These are phyloP conservation scores for Takifugu bimaculatus DNA, from an alignment of 2,113 vertebrate species.

Conservation along the genomic window DNA sequence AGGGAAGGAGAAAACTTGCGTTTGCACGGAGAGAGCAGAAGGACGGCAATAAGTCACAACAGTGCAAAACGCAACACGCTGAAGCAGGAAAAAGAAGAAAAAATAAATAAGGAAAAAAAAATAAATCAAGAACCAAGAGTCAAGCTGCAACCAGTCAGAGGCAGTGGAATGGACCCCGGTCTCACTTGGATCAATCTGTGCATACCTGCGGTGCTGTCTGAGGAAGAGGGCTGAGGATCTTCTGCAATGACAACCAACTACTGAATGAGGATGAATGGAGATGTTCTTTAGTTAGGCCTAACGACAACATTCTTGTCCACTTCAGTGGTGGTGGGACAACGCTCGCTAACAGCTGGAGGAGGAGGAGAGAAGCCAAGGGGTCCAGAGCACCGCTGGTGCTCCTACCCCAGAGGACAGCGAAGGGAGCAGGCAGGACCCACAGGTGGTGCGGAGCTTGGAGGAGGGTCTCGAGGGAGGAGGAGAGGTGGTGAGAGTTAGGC, in stretches of 20 bases:
- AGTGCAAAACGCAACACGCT: slow-evolving; percentile 18
- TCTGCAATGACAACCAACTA: slow-evolving; percentile 36
- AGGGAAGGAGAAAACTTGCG: neutral
- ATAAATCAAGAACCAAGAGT: slow-evolving; percentile 14
- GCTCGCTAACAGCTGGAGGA: slow-evolving; percentile 40
- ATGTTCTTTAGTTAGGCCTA: slow-evolving; percentile 88
- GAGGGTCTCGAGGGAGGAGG: slow-evolving; percentile 46
- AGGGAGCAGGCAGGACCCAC: slow-evolving; percentile 28
- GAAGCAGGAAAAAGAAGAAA: slow-evolving; percentile 12
- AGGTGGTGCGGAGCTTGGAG: slow-evolving; percentile 41
- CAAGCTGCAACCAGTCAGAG: slow-evolving; percentile 60
- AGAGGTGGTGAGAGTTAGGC: slow-evolving; percentile 47
- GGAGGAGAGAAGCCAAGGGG: slow-evolving; percentile 37
- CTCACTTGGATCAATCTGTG: slow-evolving; percentile 65
- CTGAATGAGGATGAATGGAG: slow-evolving; percentile 88
- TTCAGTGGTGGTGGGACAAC: slow-evolving; percentile 33
- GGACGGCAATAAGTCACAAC: slow-evolving; percentile 23
- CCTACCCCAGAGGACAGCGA: slow-evolving; percentile 41
- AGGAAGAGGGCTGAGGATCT: slow-evolving; percentile 87
- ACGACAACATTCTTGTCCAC: slow-evolving; percentile 42
- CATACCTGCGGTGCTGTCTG: slow-evolving; percentile 78
- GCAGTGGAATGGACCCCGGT: slow-evolving; percentile 81
- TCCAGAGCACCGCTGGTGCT: slow-evolving; percentile 40
- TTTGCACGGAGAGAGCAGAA: slow-evolving; percentile 20
- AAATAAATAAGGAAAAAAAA: slow-evolving; percentile 7